phyloP scores from a whole-genome alignment of 2,113 vertebrate species.

The Myotis brandtii region DNA sequence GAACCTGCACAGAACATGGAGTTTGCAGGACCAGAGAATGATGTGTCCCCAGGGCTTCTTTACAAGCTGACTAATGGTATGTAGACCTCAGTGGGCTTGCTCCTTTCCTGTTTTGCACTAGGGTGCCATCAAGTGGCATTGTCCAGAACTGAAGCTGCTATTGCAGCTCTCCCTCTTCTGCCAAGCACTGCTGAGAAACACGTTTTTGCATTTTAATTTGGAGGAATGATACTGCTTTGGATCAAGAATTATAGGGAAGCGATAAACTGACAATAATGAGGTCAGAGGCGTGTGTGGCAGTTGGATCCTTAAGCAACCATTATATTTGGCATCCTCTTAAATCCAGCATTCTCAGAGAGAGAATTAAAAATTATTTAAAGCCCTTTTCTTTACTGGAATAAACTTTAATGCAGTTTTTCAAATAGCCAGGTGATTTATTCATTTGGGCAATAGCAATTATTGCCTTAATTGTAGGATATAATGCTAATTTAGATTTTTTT shows the following conservation, averaged over 20 bases:
- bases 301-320: not conserved
- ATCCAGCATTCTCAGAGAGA: not conserved
- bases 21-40: not conserved
- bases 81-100: accelerated
- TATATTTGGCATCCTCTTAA: not conserved
- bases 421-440: not conserved
- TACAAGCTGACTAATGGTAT: not conserved
- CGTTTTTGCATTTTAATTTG: not conserved
- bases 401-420: slow-evolving; percentile 44
- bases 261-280: not conserved
- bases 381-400: not conserved
- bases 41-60: not conserved
- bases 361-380: slow-evolving; percentile 43
- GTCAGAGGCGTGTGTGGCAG: not conserved
- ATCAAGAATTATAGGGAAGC: not conserved
- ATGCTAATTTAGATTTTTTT: not conserved
- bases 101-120: not conserved
- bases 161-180: not conserved
- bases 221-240: not conserved
- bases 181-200: not conserved
- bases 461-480: not conserved
- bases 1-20: not conserved
- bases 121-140: slow-evolving; percentile 60
- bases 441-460: not conserved
- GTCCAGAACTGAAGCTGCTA: not conserved